Evolutionary conservation across 2,113 vertebrate species (phyloP), one percentile per base, ranked within the genome.

Genomic region (Nothoprocta pentlandii): DNA sequence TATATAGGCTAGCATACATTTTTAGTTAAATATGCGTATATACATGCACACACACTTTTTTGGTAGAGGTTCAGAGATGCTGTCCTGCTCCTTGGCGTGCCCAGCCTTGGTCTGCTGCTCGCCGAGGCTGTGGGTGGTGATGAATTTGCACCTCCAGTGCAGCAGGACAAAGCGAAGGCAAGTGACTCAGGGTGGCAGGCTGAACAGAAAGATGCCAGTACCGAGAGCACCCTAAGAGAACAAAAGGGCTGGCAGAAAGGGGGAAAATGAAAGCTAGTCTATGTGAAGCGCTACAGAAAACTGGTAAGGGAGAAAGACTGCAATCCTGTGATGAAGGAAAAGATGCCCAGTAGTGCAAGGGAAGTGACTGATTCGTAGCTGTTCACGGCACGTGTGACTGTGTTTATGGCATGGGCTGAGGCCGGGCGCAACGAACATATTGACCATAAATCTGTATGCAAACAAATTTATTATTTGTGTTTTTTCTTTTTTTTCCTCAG

Each of bases 281-380:
- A 8, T 91, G 63, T 66, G 25, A 62, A 62, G 58, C 44, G 70
- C 61, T 77, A 76, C 49, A n/a, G 70, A 86, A 30, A 90, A 70
- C 30, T 39, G 64, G 28, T 73, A 80, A 69, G 41, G 74, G 42
- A 17, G n/a, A 69, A 4, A 71, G 93, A 54, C 83, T 80, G 41
- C 39, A 54, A 2, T 85, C 54, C 83, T 59, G 70, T 2, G 17
- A 46, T 80, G 54, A 73, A 95, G 76, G 59, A 47, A 79, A 85
- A 47, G 49, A 47, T 71, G 30, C 12, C 76, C 47, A 70, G 73
- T 68, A 75, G 67, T 47, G 64, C 80, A 82, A 89, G 53, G 74
- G 73, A 93, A 93, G 78, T 34, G 67, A 58, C 68, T 80, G 79
- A 87, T 93, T 83, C 41, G 6, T 80, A 75, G 42, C 39, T 85